Evolutionary conservation across 1,140 invertebrate genomes (phyloP).

Genomic region (Polypedilum vanderplanki): DNA sequence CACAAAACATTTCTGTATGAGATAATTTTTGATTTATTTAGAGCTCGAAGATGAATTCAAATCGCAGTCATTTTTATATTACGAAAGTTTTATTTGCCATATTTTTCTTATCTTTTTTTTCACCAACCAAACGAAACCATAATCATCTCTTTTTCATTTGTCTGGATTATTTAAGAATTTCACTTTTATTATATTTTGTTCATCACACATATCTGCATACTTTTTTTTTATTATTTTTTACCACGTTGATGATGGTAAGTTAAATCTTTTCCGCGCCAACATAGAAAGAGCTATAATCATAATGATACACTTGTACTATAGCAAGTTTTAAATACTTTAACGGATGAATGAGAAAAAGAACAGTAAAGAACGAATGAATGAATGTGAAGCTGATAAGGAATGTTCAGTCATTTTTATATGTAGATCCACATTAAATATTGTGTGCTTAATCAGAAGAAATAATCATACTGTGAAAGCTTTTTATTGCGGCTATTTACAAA

Average conservation of each 20-base stretch:
- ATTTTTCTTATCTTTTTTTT: constrained; percentile 24
- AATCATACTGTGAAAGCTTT: constrained; percentile 20
- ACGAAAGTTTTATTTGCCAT: constrained; percentile 10
- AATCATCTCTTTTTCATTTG: not conserved
- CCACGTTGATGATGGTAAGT: not conserved
- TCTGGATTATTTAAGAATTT: not conserved
- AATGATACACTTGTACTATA: no score
- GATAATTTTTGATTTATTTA: constrained; percentile 28
- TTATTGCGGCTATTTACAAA: constrained; percentile 22
- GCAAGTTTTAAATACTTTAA: not conserved
- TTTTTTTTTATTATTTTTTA: not conserved
- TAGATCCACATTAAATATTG: constrained; percentile 23
- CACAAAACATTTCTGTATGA: not conserved
- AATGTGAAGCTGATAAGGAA: constrained; percentile 8
- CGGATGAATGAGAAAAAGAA: not conserved
- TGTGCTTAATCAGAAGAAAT: constrained; percentile 20
- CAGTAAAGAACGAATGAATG: not conserved
- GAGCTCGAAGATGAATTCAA: constrained; percentile 5
- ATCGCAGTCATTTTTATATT: constrained; percentile 20
- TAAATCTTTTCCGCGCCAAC: no score
- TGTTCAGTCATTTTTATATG: constrained; percentile 17
- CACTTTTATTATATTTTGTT: not conserved
- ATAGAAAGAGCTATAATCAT: not conserved
- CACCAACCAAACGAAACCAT: not conserved
- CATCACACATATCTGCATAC: not conserved